phyloP scores from a whole-genome alignment of 2,797 vertebrate genomes.

The Poliocrania exsul region DNA sequence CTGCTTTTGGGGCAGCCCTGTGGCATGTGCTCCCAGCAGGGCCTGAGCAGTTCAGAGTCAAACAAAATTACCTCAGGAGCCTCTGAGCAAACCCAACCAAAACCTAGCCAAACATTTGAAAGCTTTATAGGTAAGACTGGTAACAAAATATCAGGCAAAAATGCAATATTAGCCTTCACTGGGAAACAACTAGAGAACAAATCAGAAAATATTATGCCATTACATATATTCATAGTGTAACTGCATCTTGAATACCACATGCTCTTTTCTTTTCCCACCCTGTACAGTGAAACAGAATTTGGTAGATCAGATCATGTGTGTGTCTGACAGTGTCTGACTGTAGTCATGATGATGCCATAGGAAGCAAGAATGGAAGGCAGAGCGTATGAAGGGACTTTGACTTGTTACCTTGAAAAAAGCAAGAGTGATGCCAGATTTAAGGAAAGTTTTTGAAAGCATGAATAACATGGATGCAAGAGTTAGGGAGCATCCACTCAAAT shows the following conservation, averaged over 20 bases:
- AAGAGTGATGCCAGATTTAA: not conserved
- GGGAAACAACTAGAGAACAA: not conserved
- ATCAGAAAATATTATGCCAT: not conserved
- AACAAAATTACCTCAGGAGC: not conserved
- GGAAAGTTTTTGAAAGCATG: not conserved
- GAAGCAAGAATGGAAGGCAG: not conserved
- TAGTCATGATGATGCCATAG: not conserved
- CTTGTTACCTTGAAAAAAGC: not conserved
- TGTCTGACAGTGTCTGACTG: not conserved
- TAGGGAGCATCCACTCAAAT: not conserved
- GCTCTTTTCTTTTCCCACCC: not conserved
- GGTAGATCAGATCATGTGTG: not conserved
- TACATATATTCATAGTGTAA: not conserved
- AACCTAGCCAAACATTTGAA: not conserved
- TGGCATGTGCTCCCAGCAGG: not conserved
- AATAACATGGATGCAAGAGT: not conserved
- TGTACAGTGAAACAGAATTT: not conserved
- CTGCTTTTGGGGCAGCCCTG: not conserved
- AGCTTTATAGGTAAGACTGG: not conserved
- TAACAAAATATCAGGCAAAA: not conserved
- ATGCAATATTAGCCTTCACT: not conserved
- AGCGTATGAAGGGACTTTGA: not conserved
- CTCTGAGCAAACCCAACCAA: not conserved
- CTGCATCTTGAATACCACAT: not conserved
- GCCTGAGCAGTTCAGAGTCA: not conserved